These are phyloP conservation scores for Urosaurus nigricauda DNA, from an alignment of 2,797 vertebrate genomes.

Conservation along the genomic window DNA sequence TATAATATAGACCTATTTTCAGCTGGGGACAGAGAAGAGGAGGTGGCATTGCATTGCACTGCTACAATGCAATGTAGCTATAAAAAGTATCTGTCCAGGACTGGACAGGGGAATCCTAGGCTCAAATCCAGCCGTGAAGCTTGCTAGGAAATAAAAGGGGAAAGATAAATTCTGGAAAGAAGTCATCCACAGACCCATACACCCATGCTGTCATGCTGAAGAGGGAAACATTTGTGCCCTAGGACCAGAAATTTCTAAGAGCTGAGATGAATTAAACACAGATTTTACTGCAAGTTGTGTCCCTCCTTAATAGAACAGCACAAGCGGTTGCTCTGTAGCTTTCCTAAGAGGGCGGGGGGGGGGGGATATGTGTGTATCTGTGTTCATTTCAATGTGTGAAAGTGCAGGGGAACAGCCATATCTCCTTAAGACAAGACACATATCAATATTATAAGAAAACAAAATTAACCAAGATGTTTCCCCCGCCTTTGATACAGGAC, in stretches of 20 bases:
- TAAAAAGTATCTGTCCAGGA: background rate
- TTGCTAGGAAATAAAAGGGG: background rate
- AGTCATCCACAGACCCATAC: background rate
- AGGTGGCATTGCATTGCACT: too few species aligned
- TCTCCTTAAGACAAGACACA: background rate
- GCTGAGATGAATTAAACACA: background rate
- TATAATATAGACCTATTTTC: background rate
- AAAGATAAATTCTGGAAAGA: background rate
- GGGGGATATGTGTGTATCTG: background rate
- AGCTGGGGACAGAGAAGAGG: background rate
- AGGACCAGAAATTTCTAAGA: background rate
- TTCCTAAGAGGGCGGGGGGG: background rate
- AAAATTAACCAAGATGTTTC: too few species aligned
- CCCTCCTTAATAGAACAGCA: background rate
- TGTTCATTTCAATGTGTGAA: background rate
- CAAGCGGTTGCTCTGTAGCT: background rate
- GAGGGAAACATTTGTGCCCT: background rate
- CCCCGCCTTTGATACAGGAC: constrained; percentile 6
- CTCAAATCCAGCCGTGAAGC: background rate
- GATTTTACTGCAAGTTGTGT: background rate
- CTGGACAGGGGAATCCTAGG: background rate
- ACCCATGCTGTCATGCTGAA: background rate
- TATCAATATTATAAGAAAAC: background rate
- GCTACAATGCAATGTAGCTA: background rate
- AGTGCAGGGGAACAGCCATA: too few species aligned